These are phyloP conservation scores for Calycopis cecrops DNA, from an alignment of 1,140 invertebrate species.

Conservation along the genomic window DNA sequence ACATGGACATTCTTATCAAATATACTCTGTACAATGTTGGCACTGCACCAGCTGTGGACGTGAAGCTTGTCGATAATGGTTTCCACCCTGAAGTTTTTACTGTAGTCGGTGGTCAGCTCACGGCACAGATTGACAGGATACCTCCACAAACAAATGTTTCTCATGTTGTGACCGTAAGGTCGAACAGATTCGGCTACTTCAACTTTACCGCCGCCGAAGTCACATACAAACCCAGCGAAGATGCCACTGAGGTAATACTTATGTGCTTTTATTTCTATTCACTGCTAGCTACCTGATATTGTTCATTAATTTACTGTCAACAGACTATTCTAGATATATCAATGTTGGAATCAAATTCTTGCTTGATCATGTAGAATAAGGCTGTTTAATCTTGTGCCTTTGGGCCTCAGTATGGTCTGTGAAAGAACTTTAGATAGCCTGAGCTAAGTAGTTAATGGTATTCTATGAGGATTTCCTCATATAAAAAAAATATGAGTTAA, in stretches of 20 bases:
- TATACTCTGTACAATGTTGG: slow-evolving; percentile 92
- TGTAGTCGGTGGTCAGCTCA: slow-evolving; percentile 88
- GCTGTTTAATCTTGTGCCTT: too few species aligned
- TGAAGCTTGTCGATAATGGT: slow-evolving; percentile 90
- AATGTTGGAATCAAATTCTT: too few species aligned
- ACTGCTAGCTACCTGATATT: neutral
- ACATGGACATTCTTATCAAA: slow-evolving; percentile 96
- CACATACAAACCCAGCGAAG: slow-evolving; percentile 89
- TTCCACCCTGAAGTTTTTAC: slow-evolving; percentile 94
- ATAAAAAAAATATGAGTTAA: too few species aligned
- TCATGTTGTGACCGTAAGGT: slow-evolving; percentile 94
- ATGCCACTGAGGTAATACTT: slow-evolving; percentile 78
- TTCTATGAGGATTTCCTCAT: too few species aligned
- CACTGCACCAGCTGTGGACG: slow-evolving; percentile 90
- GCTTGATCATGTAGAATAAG: too few species aligned
- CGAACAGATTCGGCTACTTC: slow-evolving; percentile 94
- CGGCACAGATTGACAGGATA: slow-evolving; percentile 90
- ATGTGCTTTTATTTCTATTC: neutral
- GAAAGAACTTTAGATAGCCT: too few species aligned
- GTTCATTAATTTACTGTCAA: too few species aligned
- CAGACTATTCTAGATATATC: too few species aligned
- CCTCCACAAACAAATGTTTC: slow-evolving; percentile 94
- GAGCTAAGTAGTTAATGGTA: too few species aligned
- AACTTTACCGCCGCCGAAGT: slow-evolving; percentile 98
- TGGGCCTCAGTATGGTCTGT: too few species aligned